Percentiles rank a stretch among this genome's conserved stretches.
Conservation (phyloP, 2,797 vertebrate genomes). For the Pangasius sanitwongsei region DNA sequence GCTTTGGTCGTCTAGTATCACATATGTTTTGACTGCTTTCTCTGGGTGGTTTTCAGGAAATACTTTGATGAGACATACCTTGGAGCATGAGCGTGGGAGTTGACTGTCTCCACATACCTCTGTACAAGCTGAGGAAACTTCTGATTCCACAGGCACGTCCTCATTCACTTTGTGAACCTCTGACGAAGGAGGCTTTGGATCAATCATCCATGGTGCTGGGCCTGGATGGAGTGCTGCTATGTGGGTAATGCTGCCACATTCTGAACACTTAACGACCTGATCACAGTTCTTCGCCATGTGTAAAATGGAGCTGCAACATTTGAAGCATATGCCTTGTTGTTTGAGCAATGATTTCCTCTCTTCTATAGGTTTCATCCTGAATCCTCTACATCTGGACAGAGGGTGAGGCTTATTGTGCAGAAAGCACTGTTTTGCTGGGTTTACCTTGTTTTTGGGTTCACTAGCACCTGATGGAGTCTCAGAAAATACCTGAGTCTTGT, state of each 20-base stretch:
- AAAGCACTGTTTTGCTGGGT: not conserved
- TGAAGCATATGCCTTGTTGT: slow-evolving; percentile 14
- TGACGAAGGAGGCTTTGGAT: not conserved
- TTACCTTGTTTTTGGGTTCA: not conserved
- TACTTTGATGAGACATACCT: too few species aligned
- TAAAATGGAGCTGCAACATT: slow-evolving; percentile 2
- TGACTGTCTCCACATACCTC: too few species aligned
- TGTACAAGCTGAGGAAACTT: not conserved
- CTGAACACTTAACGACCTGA: not conserved
- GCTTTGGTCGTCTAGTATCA: too few species aligned
- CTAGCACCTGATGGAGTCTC: too few species aligned
- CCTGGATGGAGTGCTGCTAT: slow-evolving; percentile 33
- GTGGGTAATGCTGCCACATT: slow-evolving; percentile 24
- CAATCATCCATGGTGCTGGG: not conserved
- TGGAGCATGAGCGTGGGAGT: too few species aligned
- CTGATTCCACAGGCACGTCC: not conserved
- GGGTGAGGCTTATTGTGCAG: slow-evolving; percentile 34
- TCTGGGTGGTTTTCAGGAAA: too few species aligned
- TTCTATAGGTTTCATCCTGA: slow-evolving; percentile 24
- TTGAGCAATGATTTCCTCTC: slow-evolving; percentile 18
- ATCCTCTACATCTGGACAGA: slow-evolving; percentile 9
- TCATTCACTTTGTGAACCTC: not conserved
- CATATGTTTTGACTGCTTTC: too few species aligned
- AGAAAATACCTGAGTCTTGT: too few species aligned
- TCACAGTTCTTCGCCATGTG: slow-evolving; percentile 32